phyloP scores from a whole-genome alignment of 2,113 vertebrate genomes.

The Eubucco bourcierii region DNA sequence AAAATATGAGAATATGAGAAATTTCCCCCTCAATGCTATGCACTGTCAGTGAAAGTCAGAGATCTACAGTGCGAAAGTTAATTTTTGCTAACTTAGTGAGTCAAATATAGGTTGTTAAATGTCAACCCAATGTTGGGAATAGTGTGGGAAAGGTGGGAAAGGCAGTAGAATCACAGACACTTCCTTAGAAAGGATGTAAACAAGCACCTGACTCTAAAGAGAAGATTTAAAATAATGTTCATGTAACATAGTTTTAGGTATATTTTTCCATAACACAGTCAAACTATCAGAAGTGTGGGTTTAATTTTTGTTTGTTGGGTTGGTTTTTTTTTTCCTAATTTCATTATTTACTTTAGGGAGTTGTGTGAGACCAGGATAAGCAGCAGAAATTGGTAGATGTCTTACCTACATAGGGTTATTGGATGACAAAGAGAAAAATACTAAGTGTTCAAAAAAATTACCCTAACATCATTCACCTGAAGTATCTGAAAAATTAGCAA shows the following conservation, averaged over 20 bases:
- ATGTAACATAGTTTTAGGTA: background rate
- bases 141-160: background rate
- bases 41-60: background rate
- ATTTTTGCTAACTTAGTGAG: background rate
- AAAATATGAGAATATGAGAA: background rate
- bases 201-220: background rate
- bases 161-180: background rate
- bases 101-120: background rate
- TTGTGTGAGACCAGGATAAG: background rate
- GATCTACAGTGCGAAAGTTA: background rate
- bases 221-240: background rate
- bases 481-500: background rate
- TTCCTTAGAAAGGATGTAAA: background rate
- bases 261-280: background rate
- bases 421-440: background rate
- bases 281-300: background rate
- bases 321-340: background rate
- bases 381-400: background rate
- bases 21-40: background rate
- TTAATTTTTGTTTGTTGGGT: background rate
- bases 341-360: background rate
- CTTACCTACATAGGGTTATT: background rate
- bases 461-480: background rate
- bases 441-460: background rate
- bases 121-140: background rate